Evolutionary conservation across 2,797 vertebrate species (phyloP), one percentile per base, ranked within the genome.

Genomic region (Diplodus sargus): DNA sequence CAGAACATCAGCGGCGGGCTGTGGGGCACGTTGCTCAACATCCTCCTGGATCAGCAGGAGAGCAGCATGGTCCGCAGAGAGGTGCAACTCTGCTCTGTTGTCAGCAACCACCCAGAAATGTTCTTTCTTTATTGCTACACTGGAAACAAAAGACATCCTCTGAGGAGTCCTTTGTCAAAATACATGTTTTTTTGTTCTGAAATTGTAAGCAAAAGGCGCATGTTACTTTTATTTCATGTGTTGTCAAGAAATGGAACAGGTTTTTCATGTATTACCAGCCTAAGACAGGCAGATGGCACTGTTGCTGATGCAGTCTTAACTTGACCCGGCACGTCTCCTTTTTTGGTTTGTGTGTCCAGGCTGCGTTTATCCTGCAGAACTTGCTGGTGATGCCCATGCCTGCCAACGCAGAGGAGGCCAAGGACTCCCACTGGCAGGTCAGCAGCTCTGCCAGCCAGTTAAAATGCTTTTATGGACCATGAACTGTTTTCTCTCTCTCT

Each of bases 1-100:
- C 98, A 97, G 91, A 98, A 99, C 92, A 99, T 99, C 91, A 98
- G 98, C 25, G 98, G 98, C 81, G 98, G 98, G 16, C 95, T 99
- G 83, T 99, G 98, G 98, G 98, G 97, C 73, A 99, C 96, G 0
- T 95, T 97, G 79, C 92, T 99, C 82, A 99, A 96, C 93, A 98
- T 99, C 82, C 95, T 99, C 58, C 94, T 99, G 90, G 97, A 99
- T 91, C 97, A 95, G 64, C 96, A 94, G 54, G 98, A 99, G 88
- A 97, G 97, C 87, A 99, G 97, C 87, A 95, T 99, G 97, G 97
- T 98, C 71, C 97, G 98, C 83, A 96, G 97, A 87, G 97, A 99
- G 97, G 98, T 99, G 39, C n/a, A 58, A 16, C 52, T 71, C 34
- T 65, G 51, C 61, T 62, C 22, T 56, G 1, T 20, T 52, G 60